Evolutionary conservation across 2,797 vertebrate genomes (phyloP).

Genomic region (Lepilemur ruficaudatus): DNA sequence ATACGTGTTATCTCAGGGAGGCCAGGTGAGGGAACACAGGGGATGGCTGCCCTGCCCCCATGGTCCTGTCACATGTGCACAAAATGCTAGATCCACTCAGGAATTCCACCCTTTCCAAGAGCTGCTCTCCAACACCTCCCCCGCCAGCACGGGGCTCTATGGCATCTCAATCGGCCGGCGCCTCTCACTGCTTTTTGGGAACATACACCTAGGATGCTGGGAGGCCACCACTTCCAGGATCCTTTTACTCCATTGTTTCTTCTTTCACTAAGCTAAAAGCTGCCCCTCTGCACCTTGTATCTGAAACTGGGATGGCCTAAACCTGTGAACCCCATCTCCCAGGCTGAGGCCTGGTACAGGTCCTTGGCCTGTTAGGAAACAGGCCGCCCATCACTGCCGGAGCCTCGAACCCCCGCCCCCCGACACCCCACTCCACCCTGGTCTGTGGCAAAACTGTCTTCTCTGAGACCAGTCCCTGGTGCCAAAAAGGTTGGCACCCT

Average conservation of each 20-base stretch:
- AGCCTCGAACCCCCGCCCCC: too few relatives aligned
- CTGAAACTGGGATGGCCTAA: not conserved
- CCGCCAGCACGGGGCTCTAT: not conserved
- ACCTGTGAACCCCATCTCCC: not conserved
- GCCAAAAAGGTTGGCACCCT: too few relatives aligned
- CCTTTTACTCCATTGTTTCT: not conserved
- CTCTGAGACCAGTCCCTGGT: too few relatives aligned
- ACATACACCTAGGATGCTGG: not conserved
- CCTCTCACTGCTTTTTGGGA: not conserved
- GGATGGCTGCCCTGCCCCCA: not conserved
- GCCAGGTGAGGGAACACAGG: not conserved
- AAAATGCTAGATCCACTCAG: not conserved
- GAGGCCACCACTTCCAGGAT: not conserved
- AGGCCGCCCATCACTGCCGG: too few relatives aligned
- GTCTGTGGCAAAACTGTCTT: too few relatives aligned
- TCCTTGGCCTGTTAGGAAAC: too few relatives aligned
- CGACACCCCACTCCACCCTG: too few relatives aligned
- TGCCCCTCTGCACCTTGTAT: not conserved
- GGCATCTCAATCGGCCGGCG: not conserved
- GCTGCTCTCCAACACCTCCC: not conserved
- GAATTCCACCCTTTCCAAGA: not conserved
- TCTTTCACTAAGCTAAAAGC: not conserved
- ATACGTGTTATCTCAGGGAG: not conserved
- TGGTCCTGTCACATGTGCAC: not conserved
- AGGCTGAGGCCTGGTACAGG: too few relatives aligned